Evolutionary conservation across 2,888 invertebrate species (phyloP), one percentile per base, ranked within the genome.

Genomic region (Patella caerulea): DNA sequence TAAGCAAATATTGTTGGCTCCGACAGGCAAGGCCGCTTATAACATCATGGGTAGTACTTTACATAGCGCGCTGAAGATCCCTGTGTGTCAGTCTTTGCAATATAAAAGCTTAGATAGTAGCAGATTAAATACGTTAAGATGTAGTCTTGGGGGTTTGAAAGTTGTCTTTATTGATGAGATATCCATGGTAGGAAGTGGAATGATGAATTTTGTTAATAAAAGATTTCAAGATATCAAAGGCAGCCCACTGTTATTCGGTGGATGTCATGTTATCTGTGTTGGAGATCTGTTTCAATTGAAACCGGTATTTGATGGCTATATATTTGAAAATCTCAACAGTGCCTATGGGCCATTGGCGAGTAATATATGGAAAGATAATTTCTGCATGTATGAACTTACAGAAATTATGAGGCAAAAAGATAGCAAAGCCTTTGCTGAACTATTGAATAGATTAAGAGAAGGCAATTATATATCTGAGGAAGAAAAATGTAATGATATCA

Each of bases 1-100:
- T 9, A 65, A 52, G 65, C 45, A 81, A 19, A 54, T 84, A 5
- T 72, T 84, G 2, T 9, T 79, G 17, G 82, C 83, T 24, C 84
- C 83, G 65, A 84, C 84, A 56, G 83, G 83, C 56, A 85, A 83
- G 69, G 85, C 83, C 34, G 82, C 82, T 14, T 79, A 76, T 71
- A 71, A 76, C 69, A 80, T 80, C 19, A 34, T 72, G 19, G 79
- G 78, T 24, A 76, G 71, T 71, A 80, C 79, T 29, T 76, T 81
- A 14, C 81, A 81, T 69, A 72, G 54, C 53, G 70, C 73, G 3
- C 72, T 81, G 11, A 78, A 76, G 53, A 77, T 79, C 56, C 59
- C 79, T 29, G 73, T 75, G 9, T 76, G 78, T 65, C 73, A 81
- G 65, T 72, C 71, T 65, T 56, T 74, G 11, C 17, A 45, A 56